Conservation (phyloP, 2,797 vertebrate genomes). For the Zalophus californianus region DNA sequence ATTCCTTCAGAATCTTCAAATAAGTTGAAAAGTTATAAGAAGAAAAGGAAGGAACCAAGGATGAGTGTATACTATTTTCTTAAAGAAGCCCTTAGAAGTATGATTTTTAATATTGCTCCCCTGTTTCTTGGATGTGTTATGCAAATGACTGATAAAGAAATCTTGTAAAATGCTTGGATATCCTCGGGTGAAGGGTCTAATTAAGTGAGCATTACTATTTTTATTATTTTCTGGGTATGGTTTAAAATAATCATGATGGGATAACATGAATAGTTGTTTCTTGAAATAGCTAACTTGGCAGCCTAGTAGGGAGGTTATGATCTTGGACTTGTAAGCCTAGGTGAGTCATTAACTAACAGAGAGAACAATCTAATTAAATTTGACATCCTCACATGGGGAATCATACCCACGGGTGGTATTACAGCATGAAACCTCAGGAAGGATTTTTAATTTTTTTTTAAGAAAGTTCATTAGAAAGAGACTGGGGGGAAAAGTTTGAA, state of each 20-base stretch:
- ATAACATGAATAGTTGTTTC: conserved; percentile 65
- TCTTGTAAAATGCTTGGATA: conserved; percentile 61
- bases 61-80: background rate
- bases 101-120: conserved; percentile 31
- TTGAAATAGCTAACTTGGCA: conserved; percentile 58
- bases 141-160: conserved; percentile 48
- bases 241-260: conserved; percentile 66
- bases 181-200: conserved; percentile 67
- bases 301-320: conserved; percentile 68
- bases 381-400: conserved; percentile 68
- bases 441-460: conserved; percentile 50
- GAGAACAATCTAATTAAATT: conserved; percentile 81
- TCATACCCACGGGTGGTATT: conserved; percentile 79
- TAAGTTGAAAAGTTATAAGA: conserved; percentile 4
- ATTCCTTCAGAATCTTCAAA: background rate
- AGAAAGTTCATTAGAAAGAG: conserved; percentile 82
- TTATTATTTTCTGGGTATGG: conserved; percentile 72
- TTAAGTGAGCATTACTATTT: conserved; percentile 72
- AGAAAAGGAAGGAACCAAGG: background rate
- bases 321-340: conserved; percentile 71
- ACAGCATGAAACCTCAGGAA: conserved; percentile 75
- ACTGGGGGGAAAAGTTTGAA: conserved; percentile 81
- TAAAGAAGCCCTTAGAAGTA: background rate
- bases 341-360: conserved; percentile 80
- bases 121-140: conserved; percentile 44